Evolutionary conservation across 1,140 invertebrate species (phyloP), one percentile per base, ranked within the genome.

Genomic region (Drosophila mojavensis): DNA sequence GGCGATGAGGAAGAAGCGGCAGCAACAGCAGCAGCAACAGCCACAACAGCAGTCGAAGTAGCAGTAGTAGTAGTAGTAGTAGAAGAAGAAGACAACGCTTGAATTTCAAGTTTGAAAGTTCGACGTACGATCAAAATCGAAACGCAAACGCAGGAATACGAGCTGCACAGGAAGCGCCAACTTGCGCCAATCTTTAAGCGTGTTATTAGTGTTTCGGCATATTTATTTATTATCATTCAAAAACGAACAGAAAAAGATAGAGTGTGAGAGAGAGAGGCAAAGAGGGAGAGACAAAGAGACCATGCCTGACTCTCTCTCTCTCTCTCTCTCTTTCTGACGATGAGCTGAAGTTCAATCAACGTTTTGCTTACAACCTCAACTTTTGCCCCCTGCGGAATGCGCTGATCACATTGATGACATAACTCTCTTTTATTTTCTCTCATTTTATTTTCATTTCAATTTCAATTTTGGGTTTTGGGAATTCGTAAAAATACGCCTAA

Each of bases 151-250:
- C 43, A 47, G 26, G 15, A 43, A 45, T 41, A 54, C 55, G 50
- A 15, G 47, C 51, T 51, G 50, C 47, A 72, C 83, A 88, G 83
- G 83, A 88, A 88, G 83, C 83, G 80, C 76, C 83, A 74, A 88
- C 84, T 88, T 88, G 83, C 79, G 76, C 69, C 80, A 89, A 83
- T 83, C 84, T 75, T 83, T 83, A 89, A 83, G 79, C 79, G 84
- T 88, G 84, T 88, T 88, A 88, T 89, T 88, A 88, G 84, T 88
- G 84, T 88, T 89, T 88, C 80, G 84, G 84, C 74, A 88, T 84
- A 88, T 88, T 88, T 88, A 88, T 88, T 88, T 88, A 88, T 88
- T 88, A 88, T 88, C 73, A 86, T 88, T 88, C 24, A 20, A 50
- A 13, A 69, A 9, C 11, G 28, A 36, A n/a, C 20, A 39, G 53